Conservation (phyloP, 2,113 vertebrate species). For the Synchiropus splendidus region DNA sequence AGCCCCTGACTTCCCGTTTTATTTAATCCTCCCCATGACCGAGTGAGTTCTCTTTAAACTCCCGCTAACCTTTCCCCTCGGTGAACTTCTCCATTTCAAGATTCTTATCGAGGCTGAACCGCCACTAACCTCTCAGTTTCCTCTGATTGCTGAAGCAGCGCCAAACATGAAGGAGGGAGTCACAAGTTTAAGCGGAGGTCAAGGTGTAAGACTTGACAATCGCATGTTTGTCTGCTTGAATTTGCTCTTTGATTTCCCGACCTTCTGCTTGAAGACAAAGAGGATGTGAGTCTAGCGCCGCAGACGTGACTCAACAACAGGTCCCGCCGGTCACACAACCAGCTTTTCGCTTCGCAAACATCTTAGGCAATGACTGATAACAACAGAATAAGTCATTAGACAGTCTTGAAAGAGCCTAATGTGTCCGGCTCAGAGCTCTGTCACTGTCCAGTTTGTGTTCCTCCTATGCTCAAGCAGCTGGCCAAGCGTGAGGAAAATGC, state of each 20-base stretch:
- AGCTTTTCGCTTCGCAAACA: too few relatives aligned
- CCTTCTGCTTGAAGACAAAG: constrained; percentile 36
- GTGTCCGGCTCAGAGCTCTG: too few relatives aligned
- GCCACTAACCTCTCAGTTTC: constrained; percentile 61
- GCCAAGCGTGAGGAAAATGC: too few relatives aligned
- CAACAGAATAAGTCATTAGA: too few relatives aligned
- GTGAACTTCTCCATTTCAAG: constrained; percentile 67
- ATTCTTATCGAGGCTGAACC: constrained; percentile 70
- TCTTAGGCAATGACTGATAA: too few relatives aligned
- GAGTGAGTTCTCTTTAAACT: constrained; percentile 65
- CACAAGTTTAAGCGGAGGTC: constrained; percentile 58
- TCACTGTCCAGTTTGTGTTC: too few relatives aligned
- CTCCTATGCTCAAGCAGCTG: too few relatives aligned
- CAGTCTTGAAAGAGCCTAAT: too few relatives aligned
- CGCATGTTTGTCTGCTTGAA: constrained; percentile 55
- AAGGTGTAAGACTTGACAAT: constrained; percentile 63
- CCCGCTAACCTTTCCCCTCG: constrained; percentile 62
- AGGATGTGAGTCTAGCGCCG: constrained; percentile 27
- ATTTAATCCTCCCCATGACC: constrained; percentile 64
- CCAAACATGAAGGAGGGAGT: constrained; percentile 46
- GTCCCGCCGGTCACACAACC: too few relatives aligned
- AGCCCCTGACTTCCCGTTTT: constrained; percentile 49
- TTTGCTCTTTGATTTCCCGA: constrained; percentile 55
- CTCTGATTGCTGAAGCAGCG: constrained; percentile 45
- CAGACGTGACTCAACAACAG: too few relatives aligned